Base-by-base conservation (phyloP, 1,140 invertebrate genomes). In the Brachionus rotundiformis region DNA sequence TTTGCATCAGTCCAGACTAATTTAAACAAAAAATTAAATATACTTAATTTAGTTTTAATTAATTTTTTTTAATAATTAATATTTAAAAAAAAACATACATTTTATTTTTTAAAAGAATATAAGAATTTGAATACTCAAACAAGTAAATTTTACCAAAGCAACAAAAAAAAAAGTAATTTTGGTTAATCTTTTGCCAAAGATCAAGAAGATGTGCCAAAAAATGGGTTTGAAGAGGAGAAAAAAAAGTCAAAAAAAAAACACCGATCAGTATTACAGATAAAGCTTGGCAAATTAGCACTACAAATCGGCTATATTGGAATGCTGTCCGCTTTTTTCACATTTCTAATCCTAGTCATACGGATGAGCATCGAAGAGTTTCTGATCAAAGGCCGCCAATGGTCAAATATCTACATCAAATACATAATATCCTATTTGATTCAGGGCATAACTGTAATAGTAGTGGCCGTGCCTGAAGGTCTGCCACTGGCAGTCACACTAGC, bases 221-320 rank as follows among this genome's bases (percentile, higher is more conserved):
- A 19, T 7, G 31, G 19, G 11, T 10, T 68, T 5, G 31, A 68
- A 31, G 79, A 81, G n/a, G 19, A 63, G 63, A 81, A 79, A 36
- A 79, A 79, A 63, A 79, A 79, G 27, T 16, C 47, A n/a, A 54
- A 54, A 41, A 79, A 79, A 39, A 79, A 79, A 23, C 76, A 79
- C n/a, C 76, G 76, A 23, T 98, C 95, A 82, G 97, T 99, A 49
- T 90, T 99, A 39, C 98, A 99, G 89, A 95, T 95, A 33, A 99
- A 99, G 90, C 91, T 99, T 7, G 99, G 97, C 73, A 98, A 98
- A 89, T 90, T 99, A 79, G 96, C 97, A 82, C 98, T 99, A 87
- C 93, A 99, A 90, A 99, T 99, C 88, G 98, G 98, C 86, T 99
- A 99, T 90, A 96, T 94, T 83, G 96, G 92, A 91, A 39, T 83